phyloP scores from a whole-genome alignment of 2,888 invertebrate genomes.

The Pseudolycoriella hygida region DNA sequence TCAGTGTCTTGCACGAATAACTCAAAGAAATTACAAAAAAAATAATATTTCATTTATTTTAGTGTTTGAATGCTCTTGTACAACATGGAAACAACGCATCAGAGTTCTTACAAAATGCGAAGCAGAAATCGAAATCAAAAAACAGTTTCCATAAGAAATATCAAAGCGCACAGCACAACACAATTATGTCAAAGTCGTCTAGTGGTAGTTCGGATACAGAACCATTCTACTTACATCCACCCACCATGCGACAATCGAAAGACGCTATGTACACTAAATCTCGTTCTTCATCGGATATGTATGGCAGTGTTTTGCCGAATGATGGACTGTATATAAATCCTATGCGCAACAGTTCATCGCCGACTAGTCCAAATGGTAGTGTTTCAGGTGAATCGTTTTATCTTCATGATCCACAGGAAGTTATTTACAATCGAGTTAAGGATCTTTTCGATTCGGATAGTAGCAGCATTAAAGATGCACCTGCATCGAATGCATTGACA shows the following conservation, averaged over 20 bases:
- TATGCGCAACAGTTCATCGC: slow-evolving; percentile 39
- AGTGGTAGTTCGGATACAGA: slow-evolving; percentile 32
- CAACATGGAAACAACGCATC: slow-evolving; percentile 61
- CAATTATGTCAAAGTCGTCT: slow-evolving; percentile 29
- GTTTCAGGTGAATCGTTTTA: slow-evolving; percentile 57
- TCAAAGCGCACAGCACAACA: slow-evolving; percentile 14
- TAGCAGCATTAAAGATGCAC: slow-evolving; percentile 16
- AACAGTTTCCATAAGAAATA: slow-evolving; percentile 14
- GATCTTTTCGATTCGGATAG: slow-evolving; percentile 52
- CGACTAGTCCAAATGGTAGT: slow-evolving; percentile 36
- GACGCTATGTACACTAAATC: slow-evolving; percentile 20
- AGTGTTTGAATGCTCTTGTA: slow-evolving; percentile 68
- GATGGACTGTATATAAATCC: slow-evolving; percentile 76
- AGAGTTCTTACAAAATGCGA: slow-evolving; percentile 37
- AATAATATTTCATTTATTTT: slow-evolving; percentile 15
- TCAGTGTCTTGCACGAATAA: no score
- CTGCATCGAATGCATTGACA: slow-evolving; percentile 30
- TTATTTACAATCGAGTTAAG: slow-evolving; percentile 67
- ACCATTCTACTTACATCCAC: slow-evolving; percentile 64
- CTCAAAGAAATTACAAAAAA: not conserved
- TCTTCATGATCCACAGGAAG: slow-evolving; percentile 63
- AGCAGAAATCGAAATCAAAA: slow-evolving; percentile 21
- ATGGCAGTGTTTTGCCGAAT: slow-evolving; percentile 23
- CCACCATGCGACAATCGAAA: slow-evolving; percentile 28
- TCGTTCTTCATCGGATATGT: slow-evolving; percentile 22